A percentile compares a stretch with the other conserved stretches of the same genome.
These are phyloP conservation scores for Dryoscopus gambensis DNA, from an alignment of 2,113 vertebrate genomes.

Conservation along the genomic window DNA sequence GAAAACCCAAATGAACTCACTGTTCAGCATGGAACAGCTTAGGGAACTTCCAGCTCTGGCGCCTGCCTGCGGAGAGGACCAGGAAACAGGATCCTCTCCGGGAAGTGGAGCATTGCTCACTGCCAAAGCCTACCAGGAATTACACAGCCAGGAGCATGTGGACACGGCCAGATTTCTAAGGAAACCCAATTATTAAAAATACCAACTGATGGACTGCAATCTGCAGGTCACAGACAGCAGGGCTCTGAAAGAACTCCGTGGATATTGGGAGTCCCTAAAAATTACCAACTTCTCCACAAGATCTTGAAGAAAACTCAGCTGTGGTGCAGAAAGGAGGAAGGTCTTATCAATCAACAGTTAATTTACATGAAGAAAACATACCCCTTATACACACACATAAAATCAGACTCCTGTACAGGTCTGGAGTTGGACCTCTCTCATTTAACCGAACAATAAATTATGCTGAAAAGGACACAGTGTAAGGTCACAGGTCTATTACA, in stretches of 20 bases:
- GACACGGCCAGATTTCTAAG: background rate
- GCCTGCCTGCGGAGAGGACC: background rate
- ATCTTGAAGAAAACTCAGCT: background rate
- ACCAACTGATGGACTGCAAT: background rate
- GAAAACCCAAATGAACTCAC: background rate
- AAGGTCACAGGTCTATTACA: background rate
- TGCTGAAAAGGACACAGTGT: background rate
- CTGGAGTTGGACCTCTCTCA: background rate
- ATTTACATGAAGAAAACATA: background rate
- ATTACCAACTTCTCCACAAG: background rate
- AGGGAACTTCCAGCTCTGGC: background rate
- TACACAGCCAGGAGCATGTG: rapidly evolving
- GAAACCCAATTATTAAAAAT: background rate
- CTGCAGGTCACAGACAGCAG: background rate
- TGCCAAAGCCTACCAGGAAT: background rate
- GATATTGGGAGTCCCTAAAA: background rate
- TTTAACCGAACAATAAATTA: background rate
- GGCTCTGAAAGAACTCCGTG: background rate
- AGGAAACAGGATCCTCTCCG: background rate
- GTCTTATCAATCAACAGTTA: background rate
- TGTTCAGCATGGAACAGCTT: rapidly evolving
- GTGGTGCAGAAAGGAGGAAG: background rate
- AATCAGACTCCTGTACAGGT: background rate
- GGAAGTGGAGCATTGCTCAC: background rate
- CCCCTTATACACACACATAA: background rate